These are phyloP conservation scores for Dichetophora obliterata DNA, from an alignment of 2,888 invertebrate species.

Conservation along the genomic window DNA sequence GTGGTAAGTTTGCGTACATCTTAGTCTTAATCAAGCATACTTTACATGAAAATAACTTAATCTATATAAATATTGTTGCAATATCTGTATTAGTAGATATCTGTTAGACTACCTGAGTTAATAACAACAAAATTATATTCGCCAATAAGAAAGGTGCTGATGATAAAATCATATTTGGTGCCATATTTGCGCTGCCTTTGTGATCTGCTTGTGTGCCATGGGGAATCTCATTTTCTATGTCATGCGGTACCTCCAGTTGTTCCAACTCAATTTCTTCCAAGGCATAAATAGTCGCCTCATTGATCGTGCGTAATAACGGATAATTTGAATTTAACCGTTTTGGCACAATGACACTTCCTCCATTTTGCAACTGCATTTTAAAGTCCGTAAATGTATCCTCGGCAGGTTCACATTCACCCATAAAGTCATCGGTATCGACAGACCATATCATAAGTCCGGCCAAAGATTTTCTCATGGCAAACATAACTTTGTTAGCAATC, in stretches of 20 bases:
- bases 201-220: slow-evolving; percentile 63
- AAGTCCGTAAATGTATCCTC: slow-evolving; percentile 72
- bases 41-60: too few relatives aligned
- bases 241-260: slow-evolving; percentile 61
- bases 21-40: too few relatives aligned
- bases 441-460: slow-evolving; percentile 92
- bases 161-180: neutral
- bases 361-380: slow-evolving; percentile 45
- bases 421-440: slow-evolving; percentile 89
- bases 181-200: slow-evolving; percentile 52
- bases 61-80: neutral
- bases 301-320: slow-evolving; percentile 80
- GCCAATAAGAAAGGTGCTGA: neutral
- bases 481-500: slow-evolving; percentile 80
- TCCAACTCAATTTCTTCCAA: slow-evolving; percentile 70
- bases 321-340: slow-evolving; percentile 72
- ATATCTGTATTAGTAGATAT: neutral
- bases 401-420: slow-evolving; percentile 75
- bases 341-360: slow-evolving; percentile 55
- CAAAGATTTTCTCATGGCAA: slow-evolving; percentile 75
- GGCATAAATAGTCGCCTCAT: slow-evolving; percentile 75
- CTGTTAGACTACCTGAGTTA: slow-evolving; percentile 12
- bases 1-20: too few relatives aligned
- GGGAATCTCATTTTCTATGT: slow-evolving; percentile 68
- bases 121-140: neutral